Evolutionary conservation across 2,113 vertebrate genomes (phyloP), one percentile per base, ranked within the genome.

Genomic region (Trogon surrucura): DNA sequence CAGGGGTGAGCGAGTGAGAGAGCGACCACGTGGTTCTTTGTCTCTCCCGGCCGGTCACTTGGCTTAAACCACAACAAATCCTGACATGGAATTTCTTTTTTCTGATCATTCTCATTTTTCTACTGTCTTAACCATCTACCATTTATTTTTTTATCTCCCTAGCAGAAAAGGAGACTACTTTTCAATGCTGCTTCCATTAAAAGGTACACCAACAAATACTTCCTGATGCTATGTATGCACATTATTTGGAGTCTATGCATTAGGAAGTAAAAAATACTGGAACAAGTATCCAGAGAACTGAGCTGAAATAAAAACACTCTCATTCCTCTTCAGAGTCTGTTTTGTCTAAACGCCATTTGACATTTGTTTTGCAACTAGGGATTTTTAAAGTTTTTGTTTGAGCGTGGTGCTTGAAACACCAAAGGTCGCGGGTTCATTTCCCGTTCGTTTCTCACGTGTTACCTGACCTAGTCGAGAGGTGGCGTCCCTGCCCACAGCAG

Each of bases 301-400:
- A 84, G 2, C 2, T 74, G 45, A 77, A 75, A 11, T 53, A 0
- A 60, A 82, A 90, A 56, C 8, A 0, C 6, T 44, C 16, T 45
- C 13, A 48, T 56, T 84, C 11, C 10, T 79, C 11, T 71, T 67
- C 38, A 79, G 20, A 81, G 13, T 13, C 23, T 57, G 6, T 81
- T 92, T 87, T 60, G 6, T 62, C 15, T 79, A 47, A 80, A 74
- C 38, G 10, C 2, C 14, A 17, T 78, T 66, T 86, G n/a, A n/a
- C 7, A 13, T 47, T 5, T 2, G 0, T 61, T 91, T 85, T 70
- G 25, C 47, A 77, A n/a, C 3, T 36, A 57, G 66, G 23, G 13
- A 3, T 12, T 18, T 74, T 75, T 41, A 41, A 41, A 41, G 41
- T 41, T 64, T 72, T 25, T 36, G 36, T 36, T 36, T 36, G 36